phyloP scores from a whole-genome alignment of 2,888 invertebrate genomes.

The Lasioglossum leucozonium region DNA sequence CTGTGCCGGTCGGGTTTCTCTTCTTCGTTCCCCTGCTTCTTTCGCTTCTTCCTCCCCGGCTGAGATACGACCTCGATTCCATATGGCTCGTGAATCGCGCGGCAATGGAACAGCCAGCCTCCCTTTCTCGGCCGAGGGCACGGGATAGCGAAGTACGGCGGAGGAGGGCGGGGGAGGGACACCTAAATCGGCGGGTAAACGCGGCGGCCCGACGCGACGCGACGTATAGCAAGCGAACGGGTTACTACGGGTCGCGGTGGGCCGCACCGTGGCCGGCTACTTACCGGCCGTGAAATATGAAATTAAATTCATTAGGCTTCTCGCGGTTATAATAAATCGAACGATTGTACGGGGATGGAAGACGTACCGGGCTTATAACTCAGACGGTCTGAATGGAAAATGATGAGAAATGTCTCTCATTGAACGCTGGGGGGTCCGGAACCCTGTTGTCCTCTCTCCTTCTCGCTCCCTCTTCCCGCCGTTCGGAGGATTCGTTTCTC shows the following conservation, averaged over 20 bases:
- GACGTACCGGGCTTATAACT: slow-evolving; percentile 80
- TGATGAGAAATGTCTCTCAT: slow-evolving; percentile 84
- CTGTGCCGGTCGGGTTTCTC: not conserved
- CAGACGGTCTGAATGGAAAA: slow-evolving; percentile 83
- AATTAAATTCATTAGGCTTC: slow-evolving; percentile 83
- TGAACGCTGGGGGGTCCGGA: slow-evolving; percentile 83
- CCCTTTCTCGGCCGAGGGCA: not conserved
- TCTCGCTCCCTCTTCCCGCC: not conserved
- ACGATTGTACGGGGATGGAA: slow-evolving; percentile 80
- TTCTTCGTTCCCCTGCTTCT: not conserved
- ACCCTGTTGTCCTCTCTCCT: slow-evolving; percentile 35
- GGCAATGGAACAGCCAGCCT: slow-evolving; percentile 23
- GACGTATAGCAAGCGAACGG: not conserved
- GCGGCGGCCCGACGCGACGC: slow-evolving; percentile 30
- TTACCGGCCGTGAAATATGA: slow-evolving; percentile 83
- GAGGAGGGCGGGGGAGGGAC: slow-evolving; percentile 14
- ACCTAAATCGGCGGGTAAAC: slow-evolving; percentile 70
- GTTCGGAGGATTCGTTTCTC: not conserved
- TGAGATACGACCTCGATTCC: slow-evolving; percentile 62
- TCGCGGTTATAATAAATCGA: slow-evolving; percentile 83
- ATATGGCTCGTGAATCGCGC: slow-evolving; percentile 48
- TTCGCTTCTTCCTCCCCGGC: slow-evolving; percentile 15
- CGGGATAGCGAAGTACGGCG: not conserved
- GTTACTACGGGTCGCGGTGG: slow-evolving; percentile 59
- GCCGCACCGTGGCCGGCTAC: slow-evolving; percentile 71